Conservation (phyloP, 2,113 vertebrate genomes). For the Octodon degus region DNA sequence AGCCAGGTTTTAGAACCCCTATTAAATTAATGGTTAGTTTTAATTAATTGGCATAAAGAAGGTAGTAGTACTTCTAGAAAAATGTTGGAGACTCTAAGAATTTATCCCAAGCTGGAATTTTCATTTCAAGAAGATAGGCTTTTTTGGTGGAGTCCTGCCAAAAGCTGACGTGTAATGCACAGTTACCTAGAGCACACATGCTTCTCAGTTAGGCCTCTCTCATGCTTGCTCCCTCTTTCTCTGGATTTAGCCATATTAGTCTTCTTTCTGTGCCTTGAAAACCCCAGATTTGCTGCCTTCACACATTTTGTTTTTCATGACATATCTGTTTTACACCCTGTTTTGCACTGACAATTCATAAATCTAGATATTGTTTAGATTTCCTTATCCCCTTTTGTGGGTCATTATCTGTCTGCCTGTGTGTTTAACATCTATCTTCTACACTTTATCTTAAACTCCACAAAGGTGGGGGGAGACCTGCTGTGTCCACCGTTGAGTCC, state of each 20-base stretch:
- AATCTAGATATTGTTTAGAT: neutral
- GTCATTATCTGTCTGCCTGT: neutral
- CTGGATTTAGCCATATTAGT: neutral
- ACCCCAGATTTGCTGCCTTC: neutral
- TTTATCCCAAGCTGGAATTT: slow-evolving; percentile 15
- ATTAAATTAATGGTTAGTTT: slow-evolving; percentile 14
- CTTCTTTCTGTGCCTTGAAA: slow-evolving; percentile 23
- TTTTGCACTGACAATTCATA: neutral
- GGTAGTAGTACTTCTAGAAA: slow-evolving; percentile 43
- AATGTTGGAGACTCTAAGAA: neutral
- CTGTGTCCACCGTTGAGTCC: neutral
- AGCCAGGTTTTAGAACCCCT: neutral
- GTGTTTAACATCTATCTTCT: slow-evolving; percentile 16
- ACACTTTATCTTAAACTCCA: neutral
- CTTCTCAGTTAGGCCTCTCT: neutral
- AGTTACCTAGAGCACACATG: neutral
- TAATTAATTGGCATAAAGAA: slow-evolving; percentile 1
- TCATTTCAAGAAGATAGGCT: slow-evolving; percentile 25
- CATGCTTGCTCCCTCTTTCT: neutral
- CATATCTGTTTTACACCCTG: neutral
- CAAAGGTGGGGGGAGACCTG: neutral
- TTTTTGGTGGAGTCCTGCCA: slow-evolving; percentile 6
- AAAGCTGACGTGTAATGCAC: neutral
- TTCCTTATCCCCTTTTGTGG: neutral
- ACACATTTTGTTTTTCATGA: neutral